Percentiles rank a stretch among this genome's conserved stretches.
Conservation (phyloP, 2,797 vertebrate species). For the Sebastes iracundus region DNA sequence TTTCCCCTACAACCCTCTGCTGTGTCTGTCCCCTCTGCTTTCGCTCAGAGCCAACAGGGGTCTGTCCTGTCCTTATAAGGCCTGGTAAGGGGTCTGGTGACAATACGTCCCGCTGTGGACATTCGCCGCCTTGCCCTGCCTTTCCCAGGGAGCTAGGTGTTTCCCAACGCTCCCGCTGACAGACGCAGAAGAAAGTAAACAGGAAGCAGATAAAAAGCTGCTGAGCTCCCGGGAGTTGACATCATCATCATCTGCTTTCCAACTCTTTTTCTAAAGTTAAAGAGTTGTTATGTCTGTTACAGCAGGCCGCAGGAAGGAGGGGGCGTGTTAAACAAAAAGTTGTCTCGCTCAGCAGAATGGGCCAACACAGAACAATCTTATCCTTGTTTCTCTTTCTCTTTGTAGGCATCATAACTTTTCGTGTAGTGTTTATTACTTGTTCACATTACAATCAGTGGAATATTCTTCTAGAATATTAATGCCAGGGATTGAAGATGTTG, state of each 20-base stretch:
- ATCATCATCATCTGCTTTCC: constrained; percentile 57
- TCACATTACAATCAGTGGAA: not conserved
- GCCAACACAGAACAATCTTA: not conserved
- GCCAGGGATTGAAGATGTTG: not conserved
- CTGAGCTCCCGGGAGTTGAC: constrained; percentile 40
- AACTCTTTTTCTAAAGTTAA: constrained; percentile 5
- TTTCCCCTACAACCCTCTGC: not conserved
- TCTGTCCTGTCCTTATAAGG: constrained; percentile 77
- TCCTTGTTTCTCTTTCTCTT: constrained; percentile 5
- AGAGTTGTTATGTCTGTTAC: constrained; percentile 24
- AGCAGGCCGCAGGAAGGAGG: constrained; percentile 39
- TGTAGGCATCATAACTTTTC: not conserved
- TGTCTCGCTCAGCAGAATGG: constrained; percentile 38
- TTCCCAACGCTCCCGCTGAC: constrained; percentile 55
- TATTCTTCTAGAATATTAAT: not conserved
- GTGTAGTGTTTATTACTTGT: not conserved
- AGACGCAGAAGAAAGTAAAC: constrained; percentile 68
- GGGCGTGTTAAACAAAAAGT: constrained; percentile 38
- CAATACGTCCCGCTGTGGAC: constrained; percentile 58
- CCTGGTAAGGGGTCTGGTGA: constrained; percentile 49
- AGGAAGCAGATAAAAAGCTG: constrained; percentile 70
- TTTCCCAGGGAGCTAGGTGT: constrained; percentile 64
- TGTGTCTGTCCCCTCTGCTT: constrained; percentile 5
- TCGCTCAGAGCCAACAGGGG: constrained; percentile 7
- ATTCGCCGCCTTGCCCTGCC: constrained; percentile 24